phyloP scores from a whole-genome alignment of 2,113 vertebrate species.

The Apus apus region DNA sequence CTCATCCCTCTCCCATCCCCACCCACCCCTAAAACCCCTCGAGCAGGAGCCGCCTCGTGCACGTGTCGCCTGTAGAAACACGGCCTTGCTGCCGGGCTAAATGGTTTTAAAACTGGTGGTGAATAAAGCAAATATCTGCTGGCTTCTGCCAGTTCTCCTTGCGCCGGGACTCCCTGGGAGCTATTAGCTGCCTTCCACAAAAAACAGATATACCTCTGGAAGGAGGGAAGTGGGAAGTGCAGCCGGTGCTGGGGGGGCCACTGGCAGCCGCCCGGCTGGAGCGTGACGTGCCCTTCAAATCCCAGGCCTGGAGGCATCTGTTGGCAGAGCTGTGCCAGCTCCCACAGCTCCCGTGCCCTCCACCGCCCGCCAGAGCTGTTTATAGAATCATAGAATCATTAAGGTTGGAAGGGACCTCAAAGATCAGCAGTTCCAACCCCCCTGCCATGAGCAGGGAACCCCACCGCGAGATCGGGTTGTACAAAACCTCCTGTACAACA shows the following conservation, averaged over 20 bases:
- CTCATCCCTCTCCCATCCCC: neutral
- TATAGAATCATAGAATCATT: neutral
- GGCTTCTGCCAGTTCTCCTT: neutral
- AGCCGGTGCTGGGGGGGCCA: neutral
- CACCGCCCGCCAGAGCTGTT: neutral
- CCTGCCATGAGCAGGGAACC: no score
- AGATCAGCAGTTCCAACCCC: no score
- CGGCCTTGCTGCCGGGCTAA: neutral
- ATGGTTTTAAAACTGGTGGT: slow-evolving; percentile 1
- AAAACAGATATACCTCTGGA: neutral
- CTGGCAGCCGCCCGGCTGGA: neutral
- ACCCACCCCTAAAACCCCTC: neutral
- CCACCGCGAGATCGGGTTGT: no score
- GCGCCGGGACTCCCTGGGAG: slow-evolving; percentile 20
- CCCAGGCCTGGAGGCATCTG: neutral
- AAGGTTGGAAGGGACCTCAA: no score
- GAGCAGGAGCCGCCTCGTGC: accelerated
- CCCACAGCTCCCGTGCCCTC: neutral
- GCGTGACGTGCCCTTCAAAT: slow-evolving; percentile 33
- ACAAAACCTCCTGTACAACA: no score
- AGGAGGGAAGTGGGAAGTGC: neutral
- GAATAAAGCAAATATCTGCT: slow-evolving; percentile 19
- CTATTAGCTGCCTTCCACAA: neutral
- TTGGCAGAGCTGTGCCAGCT: neutral
- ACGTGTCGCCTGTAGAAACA: neutral